These are phyloP conservation scores for Caenorhabditis tropicalis DNA, from an alignment of 1,140 invertebrate species.

Conservation along the genomic window DNA sequence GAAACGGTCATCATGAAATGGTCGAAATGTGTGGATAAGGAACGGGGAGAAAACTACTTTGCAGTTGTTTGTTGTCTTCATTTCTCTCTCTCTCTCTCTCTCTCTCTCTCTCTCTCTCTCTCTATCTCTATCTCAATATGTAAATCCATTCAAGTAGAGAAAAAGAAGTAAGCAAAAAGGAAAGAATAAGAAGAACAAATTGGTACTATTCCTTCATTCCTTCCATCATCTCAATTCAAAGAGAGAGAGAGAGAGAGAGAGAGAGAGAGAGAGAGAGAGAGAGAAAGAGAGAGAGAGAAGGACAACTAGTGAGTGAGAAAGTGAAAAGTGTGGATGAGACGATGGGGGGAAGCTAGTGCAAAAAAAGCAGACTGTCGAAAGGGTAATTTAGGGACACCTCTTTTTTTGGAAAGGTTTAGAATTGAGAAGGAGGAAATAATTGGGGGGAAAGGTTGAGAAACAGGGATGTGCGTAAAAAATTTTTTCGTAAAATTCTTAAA, in stretches of 20 bases:
- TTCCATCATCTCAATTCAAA: not conserved
- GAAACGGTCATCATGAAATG: no score
- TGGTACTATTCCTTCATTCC: slow-evolving; percentile 20
- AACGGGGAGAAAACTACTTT: not conserved
- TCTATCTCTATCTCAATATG: not conserved
- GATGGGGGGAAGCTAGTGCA: not conserved
- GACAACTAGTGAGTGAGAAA: not conserved
- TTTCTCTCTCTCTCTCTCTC: no score
- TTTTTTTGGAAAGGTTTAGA: no score
- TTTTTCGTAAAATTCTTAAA: no score
- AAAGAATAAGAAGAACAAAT: slow-evolving; percentile 5
- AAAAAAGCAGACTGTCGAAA: not conserved
- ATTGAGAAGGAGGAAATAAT: not conserved
- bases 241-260: no score
- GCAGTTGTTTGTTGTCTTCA: not conserved
- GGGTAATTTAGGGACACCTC: not conserved
- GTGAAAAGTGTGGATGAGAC: slow-evolving; percentile 19
- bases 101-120: no score
- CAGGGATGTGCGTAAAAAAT: no score
- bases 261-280: no score
- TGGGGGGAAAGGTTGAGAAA: not conserved
- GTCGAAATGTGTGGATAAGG: no score
- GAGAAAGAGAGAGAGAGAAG: not conserved
- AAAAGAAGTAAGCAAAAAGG: not conserved
- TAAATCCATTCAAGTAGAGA: slow-evolving; percentile 27